Evolutionary conservation across 2,888 invertebrate genomes (phyloP).

Genomic region (Acleris sparsana): DNA sequence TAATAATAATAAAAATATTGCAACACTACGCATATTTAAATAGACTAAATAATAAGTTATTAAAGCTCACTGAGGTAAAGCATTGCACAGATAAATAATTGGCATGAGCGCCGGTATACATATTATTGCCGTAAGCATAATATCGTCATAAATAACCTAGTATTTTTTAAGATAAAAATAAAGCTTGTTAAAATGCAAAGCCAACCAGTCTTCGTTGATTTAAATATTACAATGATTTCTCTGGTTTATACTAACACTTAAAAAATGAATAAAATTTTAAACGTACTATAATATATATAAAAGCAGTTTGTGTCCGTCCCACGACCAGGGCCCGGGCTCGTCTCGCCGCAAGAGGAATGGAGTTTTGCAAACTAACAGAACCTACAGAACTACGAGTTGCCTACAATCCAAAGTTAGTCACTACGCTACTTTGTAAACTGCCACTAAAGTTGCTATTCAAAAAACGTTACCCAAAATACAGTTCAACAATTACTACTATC

Average conservation of each 20-base stretch:
- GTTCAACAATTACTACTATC: constrained; percentile 26
- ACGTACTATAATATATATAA: too few species aligned
- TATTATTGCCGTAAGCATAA: background rate
- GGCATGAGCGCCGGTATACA: background rate
- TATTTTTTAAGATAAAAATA: background rate
- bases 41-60: constrained; percentile 13
- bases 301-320: too few species aligned
- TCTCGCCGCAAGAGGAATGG: background rate
- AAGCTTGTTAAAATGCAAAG: constrained; percentile 23
- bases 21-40: constrained; percentile 19
- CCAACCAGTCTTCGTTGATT: constrained; percentile 24
- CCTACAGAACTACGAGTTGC: background rate
- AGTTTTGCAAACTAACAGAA: background rate
- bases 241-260: background rate
- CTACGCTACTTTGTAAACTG: constrained; percentile 19
- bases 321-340: too few species aligned
- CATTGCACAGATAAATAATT: constrained; percentile 24
- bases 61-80: constrained; percentile 29
- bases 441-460: constrained; percentile 19
- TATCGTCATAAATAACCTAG: background rate
- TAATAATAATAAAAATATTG: constrained; percentile 17
- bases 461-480: constrained; percentile 22
- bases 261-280: background rate
- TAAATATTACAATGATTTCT: background rate
- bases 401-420: background rate